Base-by-base conservation (phyloP, 2,888 invertebrate species). In the Thyatira batis region DNA sequence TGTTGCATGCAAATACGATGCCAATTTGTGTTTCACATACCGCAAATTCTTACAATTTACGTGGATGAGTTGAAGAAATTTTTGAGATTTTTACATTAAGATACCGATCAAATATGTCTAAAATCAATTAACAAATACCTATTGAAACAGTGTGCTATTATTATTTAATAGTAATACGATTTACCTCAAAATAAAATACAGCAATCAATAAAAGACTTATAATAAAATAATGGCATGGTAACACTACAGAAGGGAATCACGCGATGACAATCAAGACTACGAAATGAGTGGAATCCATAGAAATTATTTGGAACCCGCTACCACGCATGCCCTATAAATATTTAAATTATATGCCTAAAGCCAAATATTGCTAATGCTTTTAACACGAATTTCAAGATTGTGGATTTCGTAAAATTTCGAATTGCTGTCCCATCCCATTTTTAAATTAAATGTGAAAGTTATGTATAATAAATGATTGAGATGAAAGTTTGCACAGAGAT, bases 281-380 rank as follows among this genome's bases (percentile, higher is more conserved):
- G 63, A 74, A 71, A 79, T 81, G 72, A 63, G 65, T 69, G 78
- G 82, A 78, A 82, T 84, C 68, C 73, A 63, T 61, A 58, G 61
- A 75, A 82, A 80, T 80, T 80, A 82, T 78, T 67, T 72, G 66
- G 67, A 79, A 82, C 73, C 69, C 63, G 88, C 89, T 89, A 89
- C 89, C 89, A 86, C 77, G 82, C 82, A 76, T 79, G 71, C 76
- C 69, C 71, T 73, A 80, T 82, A 77, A 78, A 84, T 84, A 85
- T 84, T 82, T 71, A 78, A 74, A 68, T 70, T 69, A 44, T 65
- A 55, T 55, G 63, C 67, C 61, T 69, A 57, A 23, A 17, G 44
- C 13, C 17, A 13, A 50, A 50, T 50, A 49, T 71, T 66, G 63
- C 63, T 64, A 53, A 57, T 65, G 64, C 60, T 60, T 61, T 61